Evolutionary conservation across 2,113 vertebrate species (phyloP).

Genomic region (Cebidichthys violaceus): DNA sequence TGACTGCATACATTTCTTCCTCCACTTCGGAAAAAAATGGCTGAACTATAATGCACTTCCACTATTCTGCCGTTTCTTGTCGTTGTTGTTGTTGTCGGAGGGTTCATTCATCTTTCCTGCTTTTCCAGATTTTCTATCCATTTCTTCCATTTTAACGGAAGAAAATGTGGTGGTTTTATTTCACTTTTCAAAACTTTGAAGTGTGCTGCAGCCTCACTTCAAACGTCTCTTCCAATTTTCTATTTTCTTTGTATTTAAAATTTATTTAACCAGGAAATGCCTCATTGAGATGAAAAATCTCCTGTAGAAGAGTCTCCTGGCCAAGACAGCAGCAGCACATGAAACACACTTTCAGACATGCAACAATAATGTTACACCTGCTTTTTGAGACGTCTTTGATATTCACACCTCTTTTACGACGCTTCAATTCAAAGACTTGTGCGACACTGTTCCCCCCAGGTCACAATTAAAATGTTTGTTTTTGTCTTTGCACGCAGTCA

Average conservation of each 20-base stretch:
- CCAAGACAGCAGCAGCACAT: background rate
- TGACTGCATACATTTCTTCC: constrained; percentile 4
- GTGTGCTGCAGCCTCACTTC: background rate
- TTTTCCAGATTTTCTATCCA: background rate
- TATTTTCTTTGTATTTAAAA: background rate
- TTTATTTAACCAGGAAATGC: background rate
- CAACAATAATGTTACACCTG: background rate
- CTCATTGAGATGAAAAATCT: background rate
- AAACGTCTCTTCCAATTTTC: background rate
- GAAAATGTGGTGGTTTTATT: background rate
- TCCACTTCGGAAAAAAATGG: constrained; percentile 12
- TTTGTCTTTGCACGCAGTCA: background rate
- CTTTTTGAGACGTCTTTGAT: background rate
- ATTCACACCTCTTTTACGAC: background rate
- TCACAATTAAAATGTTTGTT: background rate
- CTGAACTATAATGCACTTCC: background rate
- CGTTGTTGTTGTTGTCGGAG: background rate
- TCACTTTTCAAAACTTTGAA: background rate
- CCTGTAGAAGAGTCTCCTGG: background rate
- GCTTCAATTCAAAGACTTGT: background rate
- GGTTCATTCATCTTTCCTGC: background rate
- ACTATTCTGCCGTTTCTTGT: background rate
- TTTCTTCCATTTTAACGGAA: background rate
- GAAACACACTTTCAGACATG: background rate
- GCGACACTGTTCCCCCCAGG: background rate